Evolutionary conservation across 2,797 vertebrate species (phyloP), one percentile per base, ranked within the genome.

Genomic region (Steatocranus sp.): DNA sequence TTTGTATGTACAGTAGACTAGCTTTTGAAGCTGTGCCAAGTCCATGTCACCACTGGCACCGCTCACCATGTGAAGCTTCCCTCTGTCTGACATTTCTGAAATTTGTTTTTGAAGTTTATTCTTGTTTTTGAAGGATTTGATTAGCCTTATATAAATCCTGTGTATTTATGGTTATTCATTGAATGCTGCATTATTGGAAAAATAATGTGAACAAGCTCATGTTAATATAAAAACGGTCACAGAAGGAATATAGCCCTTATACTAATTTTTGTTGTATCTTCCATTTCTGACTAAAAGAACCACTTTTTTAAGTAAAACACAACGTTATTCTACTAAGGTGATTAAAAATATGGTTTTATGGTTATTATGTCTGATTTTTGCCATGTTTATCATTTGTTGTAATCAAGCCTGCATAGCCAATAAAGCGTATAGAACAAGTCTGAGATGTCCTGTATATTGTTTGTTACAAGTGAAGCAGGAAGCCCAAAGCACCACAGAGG

Each of bases 401-500:
- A 49, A 76, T 83, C 30, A 76, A 79, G 68, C 20, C 8, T 15
- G 76, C 7, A 46, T 66, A 76, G 12, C 15, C 14, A 83, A 83
- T 88, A 87, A 87, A 66, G 18, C 2, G 27, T 79, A 49, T 54
- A 11, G 32, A 58, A 73, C 11, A 10, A 78, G 32, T 53, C 4
- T 70, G 23, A 6, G 27, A 9, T 75, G 7, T 70, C 20, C 5
- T 74, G 10, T 15, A 23, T 20, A 14, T 4, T 12, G n/a, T 53
- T 81, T 66, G 18, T 79, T 63, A 9, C 2, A 27, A 73, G 8
- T 51, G 8, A 7, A 23, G 76, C 73, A 82, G 25, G 43, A 81
- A 27, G 23, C 61, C 75, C 51, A 63, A 78, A 70, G 9, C 5
- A 27, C 93, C 93, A 93, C 90, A 78, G 82, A 94, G 83, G 81